A percentile compares a stretch with the other conserved stretches of the same genome.
These are phyloP conservation scores for Scelioninae gen. 1 DNA, from an alignment of 2,888 invertebrate species.

Conservation along the genomic window DNA sequence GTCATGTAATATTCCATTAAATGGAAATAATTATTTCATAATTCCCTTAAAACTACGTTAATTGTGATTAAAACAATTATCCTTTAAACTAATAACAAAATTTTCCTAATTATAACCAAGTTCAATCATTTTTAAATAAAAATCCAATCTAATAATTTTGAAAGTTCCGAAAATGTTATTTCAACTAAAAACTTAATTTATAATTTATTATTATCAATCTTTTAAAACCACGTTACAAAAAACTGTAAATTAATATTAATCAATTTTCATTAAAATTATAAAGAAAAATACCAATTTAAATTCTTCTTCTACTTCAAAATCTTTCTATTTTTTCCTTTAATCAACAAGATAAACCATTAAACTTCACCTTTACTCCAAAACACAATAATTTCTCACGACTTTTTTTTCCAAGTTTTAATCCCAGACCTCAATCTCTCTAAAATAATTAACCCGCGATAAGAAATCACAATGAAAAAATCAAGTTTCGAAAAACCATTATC, in stretches of 20 bases:
- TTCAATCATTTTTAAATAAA: too few relatives aligned
- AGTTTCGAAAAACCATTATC: slow-evolving; percentile 5
- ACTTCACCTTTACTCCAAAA: not conserved
- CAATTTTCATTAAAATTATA: not conserved
- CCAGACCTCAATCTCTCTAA: not conserved
- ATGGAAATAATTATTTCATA: not conserved
- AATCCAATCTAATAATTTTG: too few relatives aligned
- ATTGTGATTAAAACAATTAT: too few relatives aligned
- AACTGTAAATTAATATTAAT: not conserved
- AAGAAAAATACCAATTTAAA: not conserved
- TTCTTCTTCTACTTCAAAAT: not conserved
- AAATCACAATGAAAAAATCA: slow-evolving; percentile 2
- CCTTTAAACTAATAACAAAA: too few relatives aligned
- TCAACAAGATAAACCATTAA: not conserved
- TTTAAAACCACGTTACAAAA: not conserved
- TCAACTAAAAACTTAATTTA: too few relatives aligned
- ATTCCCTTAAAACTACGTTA: too few relatives aligned
- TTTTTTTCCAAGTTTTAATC: not conserved
- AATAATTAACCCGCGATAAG: slow-evolving; percentile 1
- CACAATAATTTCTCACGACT: not conserved
- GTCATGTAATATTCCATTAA: too few relatives aligned
- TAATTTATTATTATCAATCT: too few relatives aligned
- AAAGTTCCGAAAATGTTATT: too few relatives aligned
- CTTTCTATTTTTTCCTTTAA: not conserved
- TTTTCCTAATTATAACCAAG: too few relatives aligned